Conservation (phyloP, 1,140 invertebrate genomes). For the Hyphantria cunea region DNA sequence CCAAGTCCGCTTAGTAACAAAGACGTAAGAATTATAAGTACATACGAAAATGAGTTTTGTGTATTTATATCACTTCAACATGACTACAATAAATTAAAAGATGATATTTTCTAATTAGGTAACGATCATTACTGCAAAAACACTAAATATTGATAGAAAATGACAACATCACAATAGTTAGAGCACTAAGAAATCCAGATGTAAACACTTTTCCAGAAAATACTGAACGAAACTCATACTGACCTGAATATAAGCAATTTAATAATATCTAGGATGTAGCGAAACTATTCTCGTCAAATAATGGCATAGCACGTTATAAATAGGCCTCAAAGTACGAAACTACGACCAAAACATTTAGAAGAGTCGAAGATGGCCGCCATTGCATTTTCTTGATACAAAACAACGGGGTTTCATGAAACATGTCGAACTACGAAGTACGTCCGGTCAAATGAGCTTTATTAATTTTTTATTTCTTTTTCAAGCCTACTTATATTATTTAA, state of each 20-base stretch:
- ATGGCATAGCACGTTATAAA: constrained; percentile 76
- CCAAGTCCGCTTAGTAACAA: constrained; percentile 62
- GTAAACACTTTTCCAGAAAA: constrained; percentile 79
- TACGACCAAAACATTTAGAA: constrained; percentile 82
- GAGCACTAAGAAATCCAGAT: constrained; percentile 74
- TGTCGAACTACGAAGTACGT: constrained; percentile 64
- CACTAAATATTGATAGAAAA: constrained; percentile 40
- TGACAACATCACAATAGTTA: constrained; percentile 72
- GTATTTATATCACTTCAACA: constrained; percentile 56
- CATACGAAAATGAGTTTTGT: constrained; percentile 70
- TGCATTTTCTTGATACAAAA: constrained; percentile 82
- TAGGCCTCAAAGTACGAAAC: constrained; percentile 75
- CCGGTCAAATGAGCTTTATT: constrained; percentile 71
- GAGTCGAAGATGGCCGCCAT: constrained; percentile 82
- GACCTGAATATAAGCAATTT: constrained; percentile 63
- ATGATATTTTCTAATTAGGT: constrained; percentile 19
- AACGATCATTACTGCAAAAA: constrained; percentile 21
- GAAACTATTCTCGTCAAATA: constrained; percentile 71
- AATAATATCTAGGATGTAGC: constrained; percentile 63
- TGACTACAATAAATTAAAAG: constrained; percentile 43
- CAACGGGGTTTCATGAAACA: constrained; percentile 80
- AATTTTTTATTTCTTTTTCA: background rate
- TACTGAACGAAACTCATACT: constrained; percentile 57
- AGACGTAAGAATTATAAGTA: constrained; percentile 65
- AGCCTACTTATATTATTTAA: background rate